Evolutionary conservation across 1,140 invertebrate species (phyloP).

Genomic region (Rhysida immarginata): DNA sequence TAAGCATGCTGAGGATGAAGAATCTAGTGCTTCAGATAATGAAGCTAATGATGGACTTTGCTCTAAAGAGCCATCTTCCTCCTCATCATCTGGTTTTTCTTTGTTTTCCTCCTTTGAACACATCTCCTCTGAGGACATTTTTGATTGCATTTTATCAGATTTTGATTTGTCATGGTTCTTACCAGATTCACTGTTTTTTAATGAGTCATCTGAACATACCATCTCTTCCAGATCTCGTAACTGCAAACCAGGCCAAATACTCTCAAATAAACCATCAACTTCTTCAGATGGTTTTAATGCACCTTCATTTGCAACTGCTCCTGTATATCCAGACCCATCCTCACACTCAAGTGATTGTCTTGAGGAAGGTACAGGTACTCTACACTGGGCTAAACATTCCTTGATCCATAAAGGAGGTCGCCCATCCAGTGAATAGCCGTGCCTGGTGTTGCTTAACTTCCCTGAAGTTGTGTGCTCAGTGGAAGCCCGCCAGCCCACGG

Average conservation of each 20-base stretch:
- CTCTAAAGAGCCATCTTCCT: background rate
- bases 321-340: background rate
- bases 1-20: background rate
- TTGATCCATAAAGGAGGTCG: slow-evolving; percentile 24
- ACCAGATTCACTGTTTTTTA: too few species aligned
- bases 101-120: too few species aligned
- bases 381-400: background rate
- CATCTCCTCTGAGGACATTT: too few species aligned
- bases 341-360: background rate
- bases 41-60: background rate
- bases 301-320: background rate
- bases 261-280: background rate
- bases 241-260: background rate
- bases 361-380: background rate
- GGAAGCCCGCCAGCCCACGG: too few species aligned
- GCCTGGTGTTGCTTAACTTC: background rate
- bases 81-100: background rate
- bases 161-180: too few species aligned
- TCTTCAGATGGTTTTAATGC: background rate
- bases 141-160: too few species aligned
- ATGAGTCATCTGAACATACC: background rate
- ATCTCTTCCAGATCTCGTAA: background rate
- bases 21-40: background rate
- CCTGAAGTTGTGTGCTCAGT: too few species aligned
- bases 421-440: slow-evolving; percentile 22